Base-by-base conservation (phyloP, 2,888 invertebrate species). In the Brenthis daphne region DNA sequence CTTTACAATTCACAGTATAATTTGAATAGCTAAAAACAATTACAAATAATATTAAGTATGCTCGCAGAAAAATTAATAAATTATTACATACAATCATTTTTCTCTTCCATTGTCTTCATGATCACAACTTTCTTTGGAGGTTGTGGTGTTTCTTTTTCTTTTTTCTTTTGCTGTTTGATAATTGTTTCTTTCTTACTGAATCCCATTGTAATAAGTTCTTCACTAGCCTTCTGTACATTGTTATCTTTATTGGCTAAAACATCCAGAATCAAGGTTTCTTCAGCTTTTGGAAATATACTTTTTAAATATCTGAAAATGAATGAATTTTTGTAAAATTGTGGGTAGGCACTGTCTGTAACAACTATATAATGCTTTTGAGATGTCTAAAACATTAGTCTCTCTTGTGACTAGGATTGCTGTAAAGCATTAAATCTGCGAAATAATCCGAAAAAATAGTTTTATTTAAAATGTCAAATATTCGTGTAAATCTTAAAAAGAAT, bases 161-260 rank as follows among this genome's bases (percentile, higher is more conserved):
- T 82, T 72, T 84, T 84, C 58, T 81, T 80, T 51, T 85, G 83
- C 69, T 85, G 84, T 64, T 82, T 80, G 48, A 80, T 72, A 2
- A 82, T 68, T 0, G 95, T 95, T 75, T 97, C 97, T 72, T 95
- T 95, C 82, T 96, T 97, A n/a, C 93, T 93, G 83, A 96, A 98
- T 0, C 98, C 98, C 94, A 97, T 95, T 11, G 95, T 93, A 51
- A 96, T 92, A 13, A 98, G 93, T 75, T 95, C 95, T 77, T 98
- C 97, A 12, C 97, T 96, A 1, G 98, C 96, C 77, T 95, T 96
- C 84, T 97, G 97, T 8, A 98, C 98, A 86, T 98, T 98, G 85
- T 98, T 98, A 79, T 98, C 98, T 77, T 97, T 96, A 85, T 96
- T 97, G 61, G 96, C 95, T 64, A 98, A 89, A 55, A 97, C 94